phyloP scores from a whole-genome alignment of 2,113 vertebrate species.

The Gobio gobio region DNA sequence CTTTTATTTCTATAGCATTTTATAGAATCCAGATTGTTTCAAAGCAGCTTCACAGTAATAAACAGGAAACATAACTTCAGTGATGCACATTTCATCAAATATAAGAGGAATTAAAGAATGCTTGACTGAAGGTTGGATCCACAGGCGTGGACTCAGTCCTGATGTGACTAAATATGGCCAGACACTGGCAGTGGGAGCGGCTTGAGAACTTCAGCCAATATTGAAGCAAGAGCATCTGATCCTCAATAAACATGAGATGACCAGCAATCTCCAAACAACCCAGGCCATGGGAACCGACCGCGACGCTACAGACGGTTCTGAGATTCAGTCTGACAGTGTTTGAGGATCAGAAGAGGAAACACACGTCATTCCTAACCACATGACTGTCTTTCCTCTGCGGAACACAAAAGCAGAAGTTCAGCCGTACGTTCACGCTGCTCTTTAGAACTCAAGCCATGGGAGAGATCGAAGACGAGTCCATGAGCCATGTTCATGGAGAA shows the following conservation, averaged over 20 bases:
- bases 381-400: background rate
- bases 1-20: no score
- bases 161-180: conserved; percentile 36
- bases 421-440: background rate
- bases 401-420: background rate
- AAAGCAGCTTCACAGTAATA: no score
- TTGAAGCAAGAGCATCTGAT: conserved; percentile 56
- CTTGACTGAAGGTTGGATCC: background rate
- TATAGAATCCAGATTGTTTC: no score
- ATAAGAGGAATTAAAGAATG: background rate
- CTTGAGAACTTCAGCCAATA: conserved; percentile 62
- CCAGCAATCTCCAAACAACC: background rate
- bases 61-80: no score
- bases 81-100: no score
- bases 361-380: background rate
- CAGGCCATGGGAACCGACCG: background rate
- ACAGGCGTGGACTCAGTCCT: background rate
- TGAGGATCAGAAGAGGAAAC: no score
- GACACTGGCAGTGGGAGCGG: conserved; percentile 53
- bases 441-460: background rate
- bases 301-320: background rate
- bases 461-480: no score
- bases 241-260: conserved; percentile 12
- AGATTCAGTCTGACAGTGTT: background rate
- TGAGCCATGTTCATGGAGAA: no score